Conservation (phyloP, 2,113 vertebrate species). For the Condylura cristata region DNA sequence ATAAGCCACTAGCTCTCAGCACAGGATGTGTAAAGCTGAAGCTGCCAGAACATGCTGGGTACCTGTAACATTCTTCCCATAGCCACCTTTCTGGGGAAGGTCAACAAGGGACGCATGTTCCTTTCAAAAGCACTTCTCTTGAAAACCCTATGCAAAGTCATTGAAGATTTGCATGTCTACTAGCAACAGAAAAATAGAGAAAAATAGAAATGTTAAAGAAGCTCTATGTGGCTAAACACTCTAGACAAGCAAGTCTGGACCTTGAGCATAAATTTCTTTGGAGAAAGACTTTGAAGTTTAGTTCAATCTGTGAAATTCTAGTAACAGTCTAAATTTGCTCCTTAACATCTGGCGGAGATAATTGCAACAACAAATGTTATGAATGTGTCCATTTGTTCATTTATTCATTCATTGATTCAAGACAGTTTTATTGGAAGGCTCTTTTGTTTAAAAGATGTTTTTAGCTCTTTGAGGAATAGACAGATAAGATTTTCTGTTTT, state of each 20-base stretch:
- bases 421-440: background rate
- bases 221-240: conserved; percentile 32
- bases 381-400: background rate
- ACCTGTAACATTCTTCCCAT: conserved; percentile 78
- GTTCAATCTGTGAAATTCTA: conserved; percentile 73
- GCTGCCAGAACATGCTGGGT: conserved; percentile 65
- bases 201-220: background rate
- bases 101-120: conserved; percentile 79
- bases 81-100: conserved; percentile 78
- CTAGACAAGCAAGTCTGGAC: conserved; percentile 14
- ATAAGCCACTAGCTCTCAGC: conserved; percentile 79
- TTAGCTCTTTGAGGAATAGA: background rate
- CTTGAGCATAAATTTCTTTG: conserved; percentile 30
- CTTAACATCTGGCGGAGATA: conserved; percentile 59
- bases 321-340: conserved; percentile 72
- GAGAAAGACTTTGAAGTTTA: conserved; percentile 71
- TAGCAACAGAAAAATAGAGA: conserved; percentile 39
- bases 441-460: background rate
- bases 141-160: conserved; percentile 65
- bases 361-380: background rate
- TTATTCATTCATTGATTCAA: conserved; percentile 5
- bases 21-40: conserved; percentile 66
- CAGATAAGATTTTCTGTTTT: background rate
- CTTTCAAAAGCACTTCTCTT: conserved; percentile 76
- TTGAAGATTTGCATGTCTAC: conserved; percentile 59